Conservation (phyloP, 2,888 invertebrate genomes). For the Himalopsyche japonica region DNA sequence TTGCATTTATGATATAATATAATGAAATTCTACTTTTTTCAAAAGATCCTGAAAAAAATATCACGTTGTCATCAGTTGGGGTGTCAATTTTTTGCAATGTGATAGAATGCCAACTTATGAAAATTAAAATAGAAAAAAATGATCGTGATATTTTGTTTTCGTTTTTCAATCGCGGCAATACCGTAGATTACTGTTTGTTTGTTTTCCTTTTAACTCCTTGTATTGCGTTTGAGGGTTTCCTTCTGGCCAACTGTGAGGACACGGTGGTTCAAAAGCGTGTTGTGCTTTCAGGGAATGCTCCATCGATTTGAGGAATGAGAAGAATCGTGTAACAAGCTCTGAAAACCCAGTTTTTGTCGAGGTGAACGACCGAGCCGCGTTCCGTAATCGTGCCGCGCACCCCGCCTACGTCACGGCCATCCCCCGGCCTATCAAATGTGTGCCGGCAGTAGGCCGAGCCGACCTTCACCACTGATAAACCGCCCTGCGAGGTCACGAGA, state of each 20-base stretch:
- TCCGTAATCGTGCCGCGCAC: not conserved
- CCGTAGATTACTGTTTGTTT: no score
- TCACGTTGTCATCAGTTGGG: no score
- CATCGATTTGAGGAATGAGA: conserved; percentile 34
- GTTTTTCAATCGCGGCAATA: no score
- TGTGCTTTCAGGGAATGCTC: conserved; percentile 34
- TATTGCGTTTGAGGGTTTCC: no score
- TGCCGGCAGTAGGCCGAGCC: not conserved
- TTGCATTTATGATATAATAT: no score
- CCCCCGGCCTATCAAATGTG: conserved; percentile 12
- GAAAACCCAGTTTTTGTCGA: conserved; percentile 40
- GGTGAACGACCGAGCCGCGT: conserved; percentile 36
- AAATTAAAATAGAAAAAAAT: no score
- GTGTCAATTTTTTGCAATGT: no score
- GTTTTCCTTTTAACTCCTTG: no score
- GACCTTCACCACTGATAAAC: not conserved
- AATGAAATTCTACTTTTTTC: no score
- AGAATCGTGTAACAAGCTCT: conserved; percentile 30
- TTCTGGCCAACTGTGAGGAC: not conserved
- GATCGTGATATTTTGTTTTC: no score
- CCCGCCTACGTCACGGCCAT: not conserved
- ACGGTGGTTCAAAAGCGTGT: not conserved
- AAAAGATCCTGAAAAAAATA: no score
- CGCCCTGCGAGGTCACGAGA: not conserved
- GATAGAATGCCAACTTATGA: no score